These are phyloP conservation scores for Didymodactylos carnosus DNA, from an alignment of 2,888 invertebrate genomes.

Conservation along the genomic window DNA sequence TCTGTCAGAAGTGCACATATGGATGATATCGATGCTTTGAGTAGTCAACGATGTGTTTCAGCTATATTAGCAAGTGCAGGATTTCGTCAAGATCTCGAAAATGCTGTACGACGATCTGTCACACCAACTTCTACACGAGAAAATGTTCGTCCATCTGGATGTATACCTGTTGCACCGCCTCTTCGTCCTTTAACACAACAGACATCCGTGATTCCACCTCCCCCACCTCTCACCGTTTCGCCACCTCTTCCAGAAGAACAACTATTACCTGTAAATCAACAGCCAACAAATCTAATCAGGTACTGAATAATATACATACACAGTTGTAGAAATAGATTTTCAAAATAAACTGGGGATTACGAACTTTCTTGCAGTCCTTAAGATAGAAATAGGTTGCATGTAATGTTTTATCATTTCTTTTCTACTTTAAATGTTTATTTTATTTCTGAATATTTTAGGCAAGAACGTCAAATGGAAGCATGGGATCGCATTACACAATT, in stretches of 20 bases:
- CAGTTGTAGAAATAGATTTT: too few species aligned
- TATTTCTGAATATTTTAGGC: not conserved
- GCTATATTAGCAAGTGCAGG: slow-evolving; percentile 22
- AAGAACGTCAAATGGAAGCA: not conserved
- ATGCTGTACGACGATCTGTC: slow-evolving; percentile 20
- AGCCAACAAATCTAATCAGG: not conserved
- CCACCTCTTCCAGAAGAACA: not conserved
- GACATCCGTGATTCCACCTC: not conserved
- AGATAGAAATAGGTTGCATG: too few species aligned
- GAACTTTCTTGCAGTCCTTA: too few species aligned
- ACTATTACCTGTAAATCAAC: not conserved
- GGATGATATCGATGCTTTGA: slow-evolving; percentile 28
- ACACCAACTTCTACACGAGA: slow-evolving; percentile 1
- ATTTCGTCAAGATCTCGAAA: slow-evolving; percentile 26
- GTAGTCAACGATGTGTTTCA: slow-evolving; percentile 29
- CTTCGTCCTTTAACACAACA: slow-evolving; percentile 2
- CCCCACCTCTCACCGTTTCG: not conserved
- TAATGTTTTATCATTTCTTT: too few species aligned
- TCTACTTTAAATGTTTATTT: not conserved
- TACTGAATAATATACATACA: too few species aligned
- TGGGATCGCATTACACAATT: not conserved
- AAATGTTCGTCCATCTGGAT: not conserved
- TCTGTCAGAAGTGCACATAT: slow-evolving; percentile 18
- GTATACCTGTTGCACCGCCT: not conserved
- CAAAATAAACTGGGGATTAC: too few species aligned